Evolutionary conservation across 2,888 invertebrate species (phyloP).

Genomic region (Torymus aiolomorphi): DNA sequence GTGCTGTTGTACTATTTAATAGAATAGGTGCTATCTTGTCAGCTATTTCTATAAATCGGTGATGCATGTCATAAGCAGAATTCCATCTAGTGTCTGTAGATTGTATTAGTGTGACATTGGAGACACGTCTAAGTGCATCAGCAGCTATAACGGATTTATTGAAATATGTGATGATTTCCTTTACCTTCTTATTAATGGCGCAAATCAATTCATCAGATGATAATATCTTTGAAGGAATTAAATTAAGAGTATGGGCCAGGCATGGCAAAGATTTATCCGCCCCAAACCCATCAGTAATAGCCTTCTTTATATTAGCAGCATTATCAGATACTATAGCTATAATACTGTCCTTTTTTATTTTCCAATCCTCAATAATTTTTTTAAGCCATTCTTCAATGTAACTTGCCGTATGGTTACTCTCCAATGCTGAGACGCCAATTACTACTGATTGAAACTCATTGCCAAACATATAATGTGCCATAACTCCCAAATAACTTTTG

Average conservation of each 20-base stretch:
- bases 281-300: background rate
- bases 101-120: no score
- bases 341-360: background rate
- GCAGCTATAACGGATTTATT: no score
- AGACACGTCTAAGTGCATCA: no score
- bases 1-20: no score
- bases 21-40: no score
- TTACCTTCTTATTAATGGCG: no score
- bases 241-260: background rate
- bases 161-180: no score
- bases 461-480: no score
- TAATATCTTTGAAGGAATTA: background rate
- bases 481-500: no score
- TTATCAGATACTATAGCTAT: background rate
- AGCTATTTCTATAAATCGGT: no score
- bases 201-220: background rate
- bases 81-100: no score
- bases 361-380: background rate
- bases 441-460: background rate
- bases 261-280: background rate
- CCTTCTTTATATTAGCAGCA: conserved; percentile 1
- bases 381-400: background rate
- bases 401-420: background rate
- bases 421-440: background rate
- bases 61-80: no score